These are phyloP conservation scores for Eudyptes chrysolophus DNA, from an alignment of 2,113 vertebrate genomes.

Conservation along the genomic window DNA sequence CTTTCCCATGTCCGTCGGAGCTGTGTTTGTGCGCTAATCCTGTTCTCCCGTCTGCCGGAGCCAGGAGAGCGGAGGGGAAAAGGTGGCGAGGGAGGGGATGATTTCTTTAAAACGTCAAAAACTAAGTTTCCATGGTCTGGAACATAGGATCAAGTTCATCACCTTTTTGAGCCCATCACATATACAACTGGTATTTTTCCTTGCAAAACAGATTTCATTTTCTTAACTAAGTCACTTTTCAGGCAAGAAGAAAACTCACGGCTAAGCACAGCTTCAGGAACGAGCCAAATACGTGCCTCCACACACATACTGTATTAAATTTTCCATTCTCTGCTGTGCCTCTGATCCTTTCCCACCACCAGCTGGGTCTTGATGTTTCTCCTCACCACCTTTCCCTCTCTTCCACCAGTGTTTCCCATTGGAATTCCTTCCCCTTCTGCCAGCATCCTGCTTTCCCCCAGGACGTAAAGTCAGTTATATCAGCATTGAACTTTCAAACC, in stretches of 20 bases:
- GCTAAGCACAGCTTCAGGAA: background rate
- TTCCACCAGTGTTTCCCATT: background rate
- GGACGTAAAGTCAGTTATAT: background rate
- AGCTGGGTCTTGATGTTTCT: background rate
- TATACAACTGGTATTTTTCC: background rate
- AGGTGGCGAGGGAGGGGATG: background rate
- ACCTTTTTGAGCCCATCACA: background rate
- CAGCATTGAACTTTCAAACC: conserved; percentile 29
- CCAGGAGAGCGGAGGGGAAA: background rate
- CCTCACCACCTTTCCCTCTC: background rate
- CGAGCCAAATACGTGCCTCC: background rate
- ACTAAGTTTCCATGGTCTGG: background rate
- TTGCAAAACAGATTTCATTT: background rate
- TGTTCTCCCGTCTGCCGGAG: background rate
- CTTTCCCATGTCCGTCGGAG: background rate
- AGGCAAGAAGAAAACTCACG: background rate
- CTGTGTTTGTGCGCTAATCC: background rate
- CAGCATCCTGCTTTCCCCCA: background rate
- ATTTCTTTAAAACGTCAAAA: background rate
- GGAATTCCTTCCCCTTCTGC: background rate
- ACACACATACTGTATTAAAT: background rate
- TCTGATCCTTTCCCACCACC: background rate
- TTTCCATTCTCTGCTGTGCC: background rate
- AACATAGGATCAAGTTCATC: background rate
- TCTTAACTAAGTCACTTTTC: background rate